Base-by-base conservation (phyloP, 1,140 invertebrate species). In the Drosophila kurseongensis region DNA sequence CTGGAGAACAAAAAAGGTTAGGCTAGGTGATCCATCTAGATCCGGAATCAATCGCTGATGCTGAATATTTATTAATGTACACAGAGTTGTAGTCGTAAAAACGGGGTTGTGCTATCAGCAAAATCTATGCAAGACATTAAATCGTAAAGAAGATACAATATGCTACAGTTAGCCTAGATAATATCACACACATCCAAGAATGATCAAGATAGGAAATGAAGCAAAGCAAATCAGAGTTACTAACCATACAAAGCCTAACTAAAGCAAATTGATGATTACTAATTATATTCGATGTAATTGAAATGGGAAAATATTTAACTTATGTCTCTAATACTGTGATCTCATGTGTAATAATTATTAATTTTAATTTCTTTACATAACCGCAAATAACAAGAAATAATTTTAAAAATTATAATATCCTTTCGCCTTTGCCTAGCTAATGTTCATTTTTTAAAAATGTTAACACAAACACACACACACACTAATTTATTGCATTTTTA, bases 261-360 rank as follows among this genome's bases (percentile, higher is more conserved):
- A 68, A 60, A 52, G 68, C 36, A 61, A 76, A 42, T 62, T 61
- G 45, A 38, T 57, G 18, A 55, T 48, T 54, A 32, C 66, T 51
- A 62, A 78, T 62, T 58, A 45, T 68, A 54, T 54, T 68, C 42
- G 66, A 57, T 63, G 29, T 38, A 69, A 69, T 35, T 67, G 77
- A 88, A 69, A 73, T 75, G 68, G 77, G 77, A 78, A 80, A 88
- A 86, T 88, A 86, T 83, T 85, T 90, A 91, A 92, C 88, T 91
- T 92, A 92, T 92, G 88, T 92, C 91, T 92, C 91, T 92, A 92
- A 92, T 92, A 92, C 91, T 92, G 91, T 92, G 91, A 92, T 92
- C 91, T 92, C 91, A 92, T 92, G 89, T 92, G 88, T 92, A 92
- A 92, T 92, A 92, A 86, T 90, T 91, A 91, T 84, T 91, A 90